Percentiles rank a stretch among this genome's conserved stretches.
Conservation (phyloP, 2,888 invertebrate species). For the Caenorhabditis angaria region DNA sequence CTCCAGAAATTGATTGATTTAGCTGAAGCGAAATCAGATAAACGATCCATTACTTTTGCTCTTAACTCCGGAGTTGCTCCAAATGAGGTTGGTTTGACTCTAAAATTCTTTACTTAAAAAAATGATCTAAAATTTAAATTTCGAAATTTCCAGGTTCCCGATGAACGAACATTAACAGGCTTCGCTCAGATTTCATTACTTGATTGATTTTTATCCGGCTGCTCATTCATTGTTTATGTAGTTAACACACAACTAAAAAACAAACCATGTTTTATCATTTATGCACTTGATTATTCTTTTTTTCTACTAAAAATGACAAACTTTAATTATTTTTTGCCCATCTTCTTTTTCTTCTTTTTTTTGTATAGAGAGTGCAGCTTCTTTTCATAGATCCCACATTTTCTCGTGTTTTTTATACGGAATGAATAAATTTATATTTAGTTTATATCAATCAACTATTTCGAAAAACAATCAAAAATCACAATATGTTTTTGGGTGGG, state of each 20-base stretch:
- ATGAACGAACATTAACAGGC: conserved; percentile 93
- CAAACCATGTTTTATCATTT: background rate
- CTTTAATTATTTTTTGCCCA: background rate
- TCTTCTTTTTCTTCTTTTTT: background rate
- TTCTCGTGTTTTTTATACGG: conserved; percentile 10
- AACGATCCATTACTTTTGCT: conserved; percentile 68
- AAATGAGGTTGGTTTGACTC: conserved; percentile 60
- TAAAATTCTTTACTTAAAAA: background rate
- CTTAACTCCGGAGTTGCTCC: conserved; percentile 75
- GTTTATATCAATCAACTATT: background rate
- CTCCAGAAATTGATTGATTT: conserved; percentile 78
- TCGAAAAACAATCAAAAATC: background rate
- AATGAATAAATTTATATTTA: background rate
- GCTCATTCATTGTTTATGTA: conserved; percentile 8
- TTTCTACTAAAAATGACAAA: background rate
- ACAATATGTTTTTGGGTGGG: too few species aligned
- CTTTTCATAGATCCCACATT: background rate
- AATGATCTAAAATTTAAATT: conserved; percentile 13
- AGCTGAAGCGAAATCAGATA: conserved; percentile 54
- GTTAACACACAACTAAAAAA: background rate
- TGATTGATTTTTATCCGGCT: conserved; percentile 14
- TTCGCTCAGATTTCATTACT: conserved; percentile 93
- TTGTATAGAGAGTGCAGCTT: conserved; percentile 32
- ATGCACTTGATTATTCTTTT: background rate
- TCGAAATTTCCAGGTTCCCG: conserved; percentile 77